A percentile compares a stretch with the other conserved stretches of the same genome.
Evolutionary conservation across 2,113 vertebrate genomes (phyloP).

Genomic region (Terrapene triunguis): DNA sequence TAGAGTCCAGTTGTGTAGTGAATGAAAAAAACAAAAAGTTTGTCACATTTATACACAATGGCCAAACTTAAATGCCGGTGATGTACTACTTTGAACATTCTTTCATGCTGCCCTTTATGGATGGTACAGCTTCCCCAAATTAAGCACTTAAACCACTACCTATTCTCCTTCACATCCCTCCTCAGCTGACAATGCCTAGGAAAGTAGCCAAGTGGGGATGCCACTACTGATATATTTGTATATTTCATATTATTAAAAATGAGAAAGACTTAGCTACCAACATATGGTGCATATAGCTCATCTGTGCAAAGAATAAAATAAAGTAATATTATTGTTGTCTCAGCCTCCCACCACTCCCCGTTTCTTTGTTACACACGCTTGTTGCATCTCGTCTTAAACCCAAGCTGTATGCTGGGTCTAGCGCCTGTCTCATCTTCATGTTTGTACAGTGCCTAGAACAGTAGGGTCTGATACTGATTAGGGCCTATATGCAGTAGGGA

Average conservation of each 20-base stretch:
- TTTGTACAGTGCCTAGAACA: not conserved
- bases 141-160: not conserved
- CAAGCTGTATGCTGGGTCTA: not conserved
- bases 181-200: not conserved
- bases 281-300: not conserved
- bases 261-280: not conserved
- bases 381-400: not conserved
- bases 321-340: fast-evolving
- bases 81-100: not conserved
- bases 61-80: not conserved
- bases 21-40: not conserved
- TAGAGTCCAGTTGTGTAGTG: not conserved
- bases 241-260: not conserved
- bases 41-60: not conserved
- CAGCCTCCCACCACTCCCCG: not conserved
- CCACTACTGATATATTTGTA: not conserved
- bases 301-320: not conserved
- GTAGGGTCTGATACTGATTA: not conserved
- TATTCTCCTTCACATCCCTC: not conserved
- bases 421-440: not conserved
- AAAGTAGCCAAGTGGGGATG: not conserved
- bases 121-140: not conserved
- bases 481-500: not conserved
- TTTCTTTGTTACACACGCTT: not conserved
- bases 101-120: not conserved